Percentiles rank a stretch among this genome's conserved stretches.
phyloP scores from a whole-genome alignment of 2,113 vertebrate genomes.

The Stegostoma tigrinum region DNA sequence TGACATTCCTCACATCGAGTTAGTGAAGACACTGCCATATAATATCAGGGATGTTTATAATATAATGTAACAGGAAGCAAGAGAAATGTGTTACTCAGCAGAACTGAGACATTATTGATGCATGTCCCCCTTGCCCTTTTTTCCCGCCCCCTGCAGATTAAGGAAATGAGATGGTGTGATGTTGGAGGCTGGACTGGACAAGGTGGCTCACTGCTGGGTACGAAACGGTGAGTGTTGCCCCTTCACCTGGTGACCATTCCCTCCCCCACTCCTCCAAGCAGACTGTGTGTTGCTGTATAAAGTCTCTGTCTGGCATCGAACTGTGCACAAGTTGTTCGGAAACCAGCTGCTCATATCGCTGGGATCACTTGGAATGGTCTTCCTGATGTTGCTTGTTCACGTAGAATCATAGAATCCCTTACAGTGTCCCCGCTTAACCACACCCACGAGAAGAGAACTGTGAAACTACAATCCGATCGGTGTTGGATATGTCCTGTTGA shows the following conservation, averaged over 20 bases:
- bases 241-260: neutral
- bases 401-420: too few species aligned
- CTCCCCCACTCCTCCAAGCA: neutral
- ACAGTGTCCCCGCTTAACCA: neutral
- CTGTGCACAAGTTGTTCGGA: neutral
- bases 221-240: conserved; percentile 69
- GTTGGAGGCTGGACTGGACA: conserved; percentile 92
- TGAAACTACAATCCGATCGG: neutral
- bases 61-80: neutral
- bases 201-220: conserved; percentile 85
- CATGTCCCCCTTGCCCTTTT: neutral
- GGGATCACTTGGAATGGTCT: neutral
- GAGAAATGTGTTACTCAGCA: neutral
- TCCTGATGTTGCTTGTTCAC: neutral
- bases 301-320: neutral
- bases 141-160: conserved; percentile 58
- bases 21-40: neutral
- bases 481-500: neutral
- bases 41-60: neutral
- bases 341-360: neutral
- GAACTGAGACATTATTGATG: neutral
- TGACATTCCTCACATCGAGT: neutral
- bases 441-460: neutral
- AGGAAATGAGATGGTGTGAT: conserved; percentile 71
- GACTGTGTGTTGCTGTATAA: neutral